Percentiles rank a stretch among this genome's conserved stretches.
phyloP scores from a whole-genome alignment of 2,797 vertebrate genomes.

The Erethizon dorsatum region DNA sequence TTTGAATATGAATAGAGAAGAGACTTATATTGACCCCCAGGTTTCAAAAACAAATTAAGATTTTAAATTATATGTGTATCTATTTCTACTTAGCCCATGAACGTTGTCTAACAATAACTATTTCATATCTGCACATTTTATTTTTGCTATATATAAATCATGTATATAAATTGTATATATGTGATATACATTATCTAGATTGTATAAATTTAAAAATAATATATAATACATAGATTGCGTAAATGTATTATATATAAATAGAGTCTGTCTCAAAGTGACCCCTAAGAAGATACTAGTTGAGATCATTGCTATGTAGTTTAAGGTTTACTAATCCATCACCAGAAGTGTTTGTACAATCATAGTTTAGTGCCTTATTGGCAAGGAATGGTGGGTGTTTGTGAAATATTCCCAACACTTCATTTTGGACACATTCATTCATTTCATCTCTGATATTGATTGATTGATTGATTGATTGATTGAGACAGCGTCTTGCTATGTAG shows the following conservation, averaged over 20 bases:
- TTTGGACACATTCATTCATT: constrained; percentile 36
- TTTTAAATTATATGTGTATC: background rate
- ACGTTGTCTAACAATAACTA: constrained; percentile 13
- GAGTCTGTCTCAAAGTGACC: background rate
- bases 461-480: background rate
- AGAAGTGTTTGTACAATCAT: background rate
- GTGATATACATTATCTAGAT: background rate
- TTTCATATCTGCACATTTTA: constrained; percentile 49
- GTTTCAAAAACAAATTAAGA: constrained; percentile 47
- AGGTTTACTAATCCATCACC: constrained; percentile 18
- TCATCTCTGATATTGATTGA: constrained; percentile 29
- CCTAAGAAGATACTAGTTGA: constrained; percentile 10
- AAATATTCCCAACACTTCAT: constrained; percentile 49
- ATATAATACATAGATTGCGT: background rate
- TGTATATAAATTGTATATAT: background rate
- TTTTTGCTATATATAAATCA: background rate
- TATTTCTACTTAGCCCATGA: background rate
- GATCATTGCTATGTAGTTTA: background rate
- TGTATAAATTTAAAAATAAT: background rate
- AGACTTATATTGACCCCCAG: background rate
- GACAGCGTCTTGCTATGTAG: background rate
- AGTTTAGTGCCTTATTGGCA: constrained; percentile 16
- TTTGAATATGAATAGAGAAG: background rate
- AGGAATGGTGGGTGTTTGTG: background rate
- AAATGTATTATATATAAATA: constrained; percentile 8